phyloP scores from a whole-genome alignment of 2,888 invertebrate genomes.

The Oscheius sp. region DNA sequence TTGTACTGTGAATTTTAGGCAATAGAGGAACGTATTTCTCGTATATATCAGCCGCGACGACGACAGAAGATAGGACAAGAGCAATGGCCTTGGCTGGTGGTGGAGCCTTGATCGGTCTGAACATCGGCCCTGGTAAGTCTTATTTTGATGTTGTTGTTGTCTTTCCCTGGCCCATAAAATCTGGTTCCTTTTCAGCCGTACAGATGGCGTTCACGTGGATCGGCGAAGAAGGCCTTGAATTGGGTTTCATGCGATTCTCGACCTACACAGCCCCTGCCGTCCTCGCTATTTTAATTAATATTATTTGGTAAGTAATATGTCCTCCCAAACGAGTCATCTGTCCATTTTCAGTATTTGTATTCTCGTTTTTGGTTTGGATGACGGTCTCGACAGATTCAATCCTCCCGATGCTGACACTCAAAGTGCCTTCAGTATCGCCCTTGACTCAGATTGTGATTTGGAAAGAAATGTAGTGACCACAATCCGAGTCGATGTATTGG shows the following conservation, averaged over 20 bases:
- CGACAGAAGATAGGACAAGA: conserved; percentile 44
- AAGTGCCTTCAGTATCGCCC: conserved; percentile 24
- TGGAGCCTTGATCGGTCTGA: conserved; percentile 56
- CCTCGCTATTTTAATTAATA: conserved; percentile 48
- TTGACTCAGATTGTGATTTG: conserved; percentile 34
- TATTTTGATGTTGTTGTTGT: conserved; percentile 1
- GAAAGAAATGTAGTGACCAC: conserved; percentile 22
- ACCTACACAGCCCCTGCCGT: conserved; percentile 58
- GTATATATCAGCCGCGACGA: conserved; percentile 46
- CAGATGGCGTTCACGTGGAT: conserved; percentile 56
- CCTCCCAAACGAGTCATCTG: background rate
- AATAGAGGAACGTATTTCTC: conserved; percentile 51
- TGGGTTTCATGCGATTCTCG: conserved; percentile 45
- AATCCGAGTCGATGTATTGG: conserved; percentile 51
- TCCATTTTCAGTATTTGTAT: conserved; percentile 28
- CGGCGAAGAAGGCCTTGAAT: conserved; percentile 44
- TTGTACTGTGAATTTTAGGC: conserved; percentile 40
- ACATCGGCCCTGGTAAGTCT: conserved; percentile 47
- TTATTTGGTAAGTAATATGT: conserved; percentile 35
- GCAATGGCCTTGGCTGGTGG: conserved; percentile 55
- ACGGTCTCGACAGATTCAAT: conserved; percentile 32
- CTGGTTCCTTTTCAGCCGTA: conserved; percentile 38
- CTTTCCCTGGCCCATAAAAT: background rate
- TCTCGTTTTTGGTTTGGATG: conserved; percentile 27
- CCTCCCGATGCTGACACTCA: conserved; percentile 27